Percentiles rank a stretch among this genome's conserved stretches.
Evolutionary conservation across 2,888 invertebrate genomes (phyloP).

Genomic region (Drosophila macrothrix): DNA sequence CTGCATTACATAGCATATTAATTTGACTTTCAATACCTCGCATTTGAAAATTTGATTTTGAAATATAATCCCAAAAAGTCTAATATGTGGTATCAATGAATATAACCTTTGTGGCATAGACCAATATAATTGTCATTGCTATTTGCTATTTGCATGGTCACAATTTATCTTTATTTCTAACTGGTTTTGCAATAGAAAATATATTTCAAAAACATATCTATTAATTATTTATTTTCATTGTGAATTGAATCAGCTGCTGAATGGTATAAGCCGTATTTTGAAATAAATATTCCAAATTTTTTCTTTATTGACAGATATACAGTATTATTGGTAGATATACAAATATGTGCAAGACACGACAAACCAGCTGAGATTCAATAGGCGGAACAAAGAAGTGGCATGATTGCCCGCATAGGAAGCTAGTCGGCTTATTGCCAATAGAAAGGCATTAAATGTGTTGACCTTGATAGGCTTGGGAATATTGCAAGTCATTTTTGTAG

Average conservation of each 20-base stretch:
- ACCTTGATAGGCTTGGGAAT: constrained; percentile 31
- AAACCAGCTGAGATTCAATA: neutral
- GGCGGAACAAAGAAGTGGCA: constrained; percentile 1
- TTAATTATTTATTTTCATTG: neutral
- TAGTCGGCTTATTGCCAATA: neutral
- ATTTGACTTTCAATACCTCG: neutral
- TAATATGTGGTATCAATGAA: neutral
- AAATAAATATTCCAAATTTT: neutral
- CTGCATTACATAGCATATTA: neutral
- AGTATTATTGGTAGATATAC: neutral
- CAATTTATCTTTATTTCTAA: neutral
- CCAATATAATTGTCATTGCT: neutral
- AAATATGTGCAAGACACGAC: neutral
- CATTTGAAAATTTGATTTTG: neutral
- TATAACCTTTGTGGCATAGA: neutral
- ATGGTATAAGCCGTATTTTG: neutral
- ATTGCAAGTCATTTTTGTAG: constrained; percentile 29
- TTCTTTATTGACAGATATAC: neutral
- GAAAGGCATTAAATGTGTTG: neutral
- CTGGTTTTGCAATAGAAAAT: neutral
- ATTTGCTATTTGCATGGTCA: neutral
- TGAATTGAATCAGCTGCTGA: neutral
- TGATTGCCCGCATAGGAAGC: neutral
- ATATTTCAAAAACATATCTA: neutral
- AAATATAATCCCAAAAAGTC: neutral